These are phyloP conservation scores for Philypnodon macrostomus DNA, from an alignment of 2,797 vertebrate genomes.

Conservation along the genomic window DNA sequence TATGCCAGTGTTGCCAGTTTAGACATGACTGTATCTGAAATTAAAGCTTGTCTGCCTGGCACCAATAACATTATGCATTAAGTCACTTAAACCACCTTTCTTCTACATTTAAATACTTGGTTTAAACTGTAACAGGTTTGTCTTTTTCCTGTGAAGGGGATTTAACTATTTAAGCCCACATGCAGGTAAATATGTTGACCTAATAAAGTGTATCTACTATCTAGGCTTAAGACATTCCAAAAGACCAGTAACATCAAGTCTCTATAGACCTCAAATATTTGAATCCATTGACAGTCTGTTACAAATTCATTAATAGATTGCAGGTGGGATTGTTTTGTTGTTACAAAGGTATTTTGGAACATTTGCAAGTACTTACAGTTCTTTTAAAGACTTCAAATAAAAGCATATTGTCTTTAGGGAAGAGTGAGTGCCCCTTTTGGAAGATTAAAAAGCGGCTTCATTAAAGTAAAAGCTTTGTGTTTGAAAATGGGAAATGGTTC, in stretches of 20 bases:
- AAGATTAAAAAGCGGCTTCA: conserved; percentile 32
- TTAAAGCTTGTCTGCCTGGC: too few relatives aligned
- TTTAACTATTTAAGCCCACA: too few relatives aligned
- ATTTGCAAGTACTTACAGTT: conserved; percentile 13
- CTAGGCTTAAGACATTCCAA: too few relatives aligned
- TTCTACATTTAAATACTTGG: too few relatives aligned
- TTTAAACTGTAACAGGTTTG: too few relatives aligned
- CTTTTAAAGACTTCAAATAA: conserved; percentile 22
- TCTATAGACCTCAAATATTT: background rate
- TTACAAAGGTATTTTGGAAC: conserved; percentile 7
- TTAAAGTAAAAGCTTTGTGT: conserved; percentile 37
- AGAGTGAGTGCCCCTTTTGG: conserved; percentile 23
- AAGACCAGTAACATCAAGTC: background rate
- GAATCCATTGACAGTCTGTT: background rate
- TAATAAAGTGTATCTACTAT: too few relatives aligned
- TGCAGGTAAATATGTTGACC: too few relatives aligned
- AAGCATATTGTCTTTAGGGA: conserved; percentile 7
- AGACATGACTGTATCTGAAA: too few relatives aligned
- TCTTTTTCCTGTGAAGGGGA: too few relatives aligned
- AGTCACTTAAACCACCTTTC: too few relatives aligned
- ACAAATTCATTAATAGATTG: conserved; percentile 9
- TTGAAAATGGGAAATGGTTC: conserved; percentile 27
- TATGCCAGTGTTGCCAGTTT: too few relatives aligned
- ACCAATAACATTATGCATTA: too few relatives aligned
- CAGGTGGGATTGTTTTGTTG: conserved; percentile 10